A percentile compares a stretch with the other conserved stretches of the same genome.
Evolutionary conservation across 2,888 invertebrate genomes (phyloP).

Genomic region (Muschampia plurimacula): DNA sequence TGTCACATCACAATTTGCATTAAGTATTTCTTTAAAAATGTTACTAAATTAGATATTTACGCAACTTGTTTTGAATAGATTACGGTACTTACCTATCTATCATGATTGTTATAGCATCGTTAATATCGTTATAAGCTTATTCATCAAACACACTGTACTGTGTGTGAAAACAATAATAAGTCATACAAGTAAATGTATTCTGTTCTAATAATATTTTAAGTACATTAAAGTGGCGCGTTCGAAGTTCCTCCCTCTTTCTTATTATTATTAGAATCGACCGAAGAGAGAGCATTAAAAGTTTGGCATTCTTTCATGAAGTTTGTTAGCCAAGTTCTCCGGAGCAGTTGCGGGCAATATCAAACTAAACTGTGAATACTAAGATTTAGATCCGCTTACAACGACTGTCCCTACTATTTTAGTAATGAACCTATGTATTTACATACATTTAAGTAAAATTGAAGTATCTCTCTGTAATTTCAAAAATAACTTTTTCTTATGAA

Average conservation of each 20-base stretch:
- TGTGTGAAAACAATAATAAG: too few species aligned
- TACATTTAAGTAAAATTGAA: too few species aligned
- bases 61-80: background rate
- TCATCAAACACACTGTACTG: background rate
- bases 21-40: background rate
- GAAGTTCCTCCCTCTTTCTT: slow-evolving; percentile 59
- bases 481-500: too few species aligned
- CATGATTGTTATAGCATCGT: too few species aligned
- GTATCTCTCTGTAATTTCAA: too few species aligned
- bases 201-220: slow-evolving; percentile 43
- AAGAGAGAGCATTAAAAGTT: slow-evolving; percentile 78
- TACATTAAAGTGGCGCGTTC: slow-evolving; percentile 55
- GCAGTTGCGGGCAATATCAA: slow-evolving; percentile 66
- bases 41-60: background rate
- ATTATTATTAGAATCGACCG: slow-evolving; percentile 64
- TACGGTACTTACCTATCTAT: too few species aligned
- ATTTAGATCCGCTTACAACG: slow-evolving; percentile 69
- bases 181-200: slow-evolving; percentile 10
- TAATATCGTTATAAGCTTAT: background rate
- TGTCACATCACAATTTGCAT: background rate
- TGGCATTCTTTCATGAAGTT: slow-evolving; percentile 64
- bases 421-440: slow-evolving; percentile 44
- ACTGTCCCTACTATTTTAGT: slow-evolving; percentile 65
- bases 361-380: slow-evolving; percentile 72
- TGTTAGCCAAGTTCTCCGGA: slow-evolving; percentile 55